phyloP scores from a whole-genome alignment of 2,797 vertebrate genomes.

The Peromyscus aztecus region DNA sequence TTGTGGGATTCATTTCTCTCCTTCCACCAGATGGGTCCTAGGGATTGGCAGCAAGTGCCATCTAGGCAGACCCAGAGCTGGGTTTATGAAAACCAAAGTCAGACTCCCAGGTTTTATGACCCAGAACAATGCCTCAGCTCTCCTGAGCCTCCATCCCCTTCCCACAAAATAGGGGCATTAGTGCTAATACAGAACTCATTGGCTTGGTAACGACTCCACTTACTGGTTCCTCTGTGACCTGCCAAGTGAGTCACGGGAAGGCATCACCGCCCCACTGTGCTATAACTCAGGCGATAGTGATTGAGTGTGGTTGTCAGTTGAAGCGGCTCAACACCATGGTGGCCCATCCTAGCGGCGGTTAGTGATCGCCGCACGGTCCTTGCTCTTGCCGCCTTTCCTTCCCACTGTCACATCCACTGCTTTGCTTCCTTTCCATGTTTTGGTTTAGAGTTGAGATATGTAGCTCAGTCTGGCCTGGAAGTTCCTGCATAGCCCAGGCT shows the following conservation, averaged over 20 bases:
- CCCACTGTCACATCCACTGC: neutral
- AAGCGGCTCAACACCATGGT: neutral
- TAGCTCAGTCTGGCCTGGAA: neutral
- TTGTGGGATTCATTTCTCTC: neutral
- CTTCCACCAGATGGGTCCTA: neutral
- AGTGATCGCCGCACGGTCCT: too few relatives aligned
- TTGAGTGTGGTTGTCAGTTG: neutral
- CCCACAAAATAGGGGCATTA: neutral
- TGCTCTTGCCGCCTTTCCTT: too few relatives aligned
- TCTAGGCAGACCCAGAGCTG: neutral
- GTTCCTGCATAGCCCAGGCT: neutral
- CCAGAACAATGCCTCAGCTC: neutral
- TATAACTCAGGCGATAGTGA: neutral
- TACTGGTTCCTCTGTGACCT: neutral
- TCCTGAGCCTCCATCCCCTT: neutral
- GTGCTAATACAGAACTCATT: neutral
- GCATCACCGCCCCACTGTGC: neutral
- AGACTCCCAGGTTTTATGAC: neutral
- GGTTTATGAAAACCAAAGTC: slow-evolving; percentile 11
- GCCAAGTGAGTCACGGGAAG: neutral
- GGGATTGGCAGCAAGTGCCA: neutral
- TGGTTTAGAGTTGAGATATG: neutral
- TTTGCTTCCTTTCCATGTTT: neutral
- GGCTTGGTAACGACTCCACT: neutral
- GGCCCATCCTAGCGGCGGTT: too few relatives aligned